Evolutionary conservation across 2,113 vertebrate genomes (phyloP).

Genomic region (Circaetus cinerascens): DNA sequence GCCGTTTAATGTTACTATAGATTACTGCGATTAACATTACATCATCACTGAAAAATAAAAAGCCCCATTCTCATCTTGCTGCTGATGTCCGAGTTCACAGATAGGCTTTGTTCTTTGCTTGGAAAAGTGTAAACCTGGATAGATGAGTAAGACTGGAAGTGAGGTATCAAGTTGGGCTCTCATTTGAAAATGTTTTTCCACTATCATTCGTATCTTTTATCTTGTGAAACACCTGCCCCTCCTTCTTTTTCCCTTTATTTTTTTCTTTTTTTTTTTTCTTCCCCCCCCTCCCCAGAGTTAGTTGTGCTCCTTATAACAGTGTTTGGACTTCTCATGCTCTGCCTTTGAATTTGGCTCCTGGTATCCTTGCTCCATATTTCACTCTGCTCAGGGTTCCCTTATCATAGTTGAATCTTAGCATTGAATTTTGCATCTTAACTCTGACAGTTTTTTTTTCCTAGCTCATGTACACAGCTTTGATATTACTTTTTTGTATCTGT

Average conservation of each 20-base stretch:
- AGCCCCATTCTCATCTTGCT: neutral
- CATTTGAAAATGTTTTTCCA: neutral
- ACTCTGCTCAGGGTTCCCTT: neutral
- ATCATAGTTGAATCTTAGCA: neutral
- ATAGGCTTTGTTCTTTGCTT: neutral
- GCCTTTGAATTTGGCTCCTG: neutral
- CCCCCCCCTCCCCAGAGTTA: no score
- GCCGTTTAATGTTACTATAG: neutral
- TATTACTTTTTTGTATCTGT: neutral
- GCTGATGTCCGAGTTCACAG: neutral
- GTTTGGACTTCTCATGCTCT: neutral
- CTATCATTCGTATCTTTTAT: neutral
- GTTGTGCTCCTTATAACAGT: neutral
- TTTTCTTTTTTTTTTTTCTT: neutral
- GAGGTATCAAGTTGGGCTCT: neutral
- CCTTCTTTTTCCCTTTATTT: neutral
- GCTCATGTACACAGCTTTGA: neutral
- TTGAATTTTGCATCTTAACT: neutral
- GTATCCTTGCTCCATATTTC: neutral
- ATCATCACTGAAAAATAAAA: neutral
- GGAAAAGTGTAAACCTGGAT: neutral
- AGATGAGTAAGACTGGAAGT: neutral
- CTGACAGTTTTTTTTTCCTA: neutral
- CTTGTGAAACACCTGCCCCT: neutral
- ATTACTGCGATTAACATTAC: neutral